These are phyloP conservation scores for Gorsachius magnificus DNA, from an alignment of 2,797 vertebrate genomes.

Conservation along the genomic window DNA sequence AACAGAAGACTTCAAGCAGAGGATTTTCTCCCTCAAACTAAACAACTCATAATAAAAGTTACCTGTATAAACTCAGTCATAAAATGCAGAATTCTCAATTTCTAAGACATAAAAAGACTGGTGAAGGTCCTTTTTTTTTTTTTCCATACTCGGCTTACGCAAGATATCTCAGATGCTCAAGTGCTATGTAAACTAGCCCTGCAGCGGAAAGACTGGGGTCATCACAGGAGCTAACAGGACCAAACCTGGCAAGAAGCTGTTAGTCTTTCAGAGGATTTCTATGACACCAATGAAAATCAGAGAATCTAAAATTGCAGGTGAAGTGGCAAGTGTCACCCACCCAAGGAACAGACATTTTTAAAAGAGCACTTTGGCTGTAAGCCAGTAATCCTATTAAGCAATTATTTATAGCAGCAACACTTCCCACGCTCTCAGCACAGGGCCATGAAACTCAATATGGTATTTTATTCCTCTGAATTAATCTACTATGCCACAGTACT, in stretches of 20 bases:
- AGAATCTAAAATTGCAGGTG: not conserved
- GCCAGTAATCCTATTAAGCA: not conserved
- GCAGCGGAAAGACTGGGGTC: not conserved
- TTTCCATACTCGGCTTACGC: not conserved
- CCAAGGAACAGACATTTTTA: not conserved
- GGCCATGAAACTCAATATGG: not conserved
- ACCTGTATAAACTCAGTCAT: not conserved
- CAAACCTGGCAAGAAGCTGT: not conserved
- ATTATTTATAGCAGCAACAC: not conserved
- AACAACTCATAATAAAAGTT: not conserved
- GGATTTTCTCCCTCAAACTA: not conserved
- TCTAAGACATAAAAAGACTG: not conserved
- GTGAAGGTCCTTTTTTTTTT: not conserved
- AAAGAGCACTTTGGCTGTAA: not conserved
- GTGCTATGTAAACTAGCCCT: not conserved
- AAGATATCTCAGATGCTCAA: not conserved
- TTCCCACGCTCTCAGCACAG: not conserved
- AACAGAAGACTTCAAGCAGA: not conserved
- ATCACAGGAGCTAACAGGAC: not conserved
- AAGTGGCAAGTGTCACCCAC: not conserved
- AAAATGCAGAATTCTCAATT: not conserved
- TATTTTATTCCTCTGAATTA: not conserved
- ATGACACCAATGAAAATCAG: not conserved
- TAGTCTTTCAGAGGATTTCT: not conserved
- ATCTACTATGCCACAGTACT: not conserved